A percentile compares a stretch with the other conserved stretches of the same genome.
Conservation (phyloP, 2,888 invertebrate species). For the Erebia palarica region DNA sequence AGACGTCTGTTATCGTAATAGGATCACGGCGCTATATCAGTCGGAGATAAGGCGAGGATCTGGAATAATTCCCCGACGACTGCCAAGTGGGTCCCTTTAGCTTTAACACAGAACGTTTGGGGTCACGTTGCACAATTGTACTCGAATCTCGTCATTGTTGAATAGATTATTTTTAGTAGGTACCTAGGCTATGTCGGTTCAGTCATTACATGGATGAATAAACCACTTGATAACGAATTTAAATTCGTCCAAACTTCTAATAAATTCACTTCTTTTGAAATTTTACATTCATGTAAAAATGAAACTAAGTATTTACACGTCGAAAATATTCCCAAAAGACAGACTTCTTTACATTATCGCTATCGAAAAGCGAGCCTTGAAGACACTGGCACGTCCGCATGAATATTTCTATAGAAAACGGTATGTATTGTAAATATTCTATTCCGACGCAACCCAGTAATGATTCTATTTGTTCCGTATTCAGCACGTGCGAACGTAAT, state of each 20-base stretch:
- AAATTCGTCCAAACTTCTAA: too few species aligned
- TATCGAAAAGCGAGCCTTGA: not conserved
- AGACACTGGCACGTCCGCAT: slow-evolving; percentile 6
- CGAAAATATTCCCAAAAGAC: not conserved
- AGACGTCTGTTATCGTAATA: slow-evolving; percentile 21
- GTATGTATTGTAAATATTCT: slow-evolving; percentile 17
- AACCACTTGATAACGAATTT: too few species aligned
- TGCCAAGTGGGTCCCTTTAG: slow-evolving; percentile 2
- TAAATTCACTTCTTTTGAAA: too few species aligned
- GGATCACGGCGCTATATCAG: slow-evolving; percentile 13
- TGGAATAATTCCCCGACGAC: slow-evolving; percentile 15
- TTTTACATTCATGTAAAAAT: not conserved
- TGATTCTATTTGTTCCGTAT: slow-evolving; percentile 14
- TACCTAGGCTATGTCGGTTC: not conserved
- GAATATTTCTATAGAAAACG: slow-evolving; percentile 9
- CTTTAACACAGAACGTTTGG: slow-evolving; percentile 1
- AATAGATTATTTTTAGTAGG: not conserved
- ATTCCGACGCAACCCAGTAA: slow-evolving; percentile 8
- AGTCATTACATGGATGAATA: too few species aligned
- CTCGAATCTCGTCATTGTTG: too few species aligned
- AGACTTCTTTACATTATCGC: not conserved
- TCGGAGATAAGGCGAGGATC: slow-evolving; percentile 16
- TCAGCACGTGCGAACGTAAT: slow-evolving; percentile 29
- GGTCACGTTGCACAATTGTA: slow-evolving; percentile 4
- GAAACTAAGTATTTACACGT: not conserved